These are phyloP conservation scores for Scaptomyza tumidula DNA, from an alignment of 2,888 invertebrate genomes.

Conservation along the genomic window DNA sequence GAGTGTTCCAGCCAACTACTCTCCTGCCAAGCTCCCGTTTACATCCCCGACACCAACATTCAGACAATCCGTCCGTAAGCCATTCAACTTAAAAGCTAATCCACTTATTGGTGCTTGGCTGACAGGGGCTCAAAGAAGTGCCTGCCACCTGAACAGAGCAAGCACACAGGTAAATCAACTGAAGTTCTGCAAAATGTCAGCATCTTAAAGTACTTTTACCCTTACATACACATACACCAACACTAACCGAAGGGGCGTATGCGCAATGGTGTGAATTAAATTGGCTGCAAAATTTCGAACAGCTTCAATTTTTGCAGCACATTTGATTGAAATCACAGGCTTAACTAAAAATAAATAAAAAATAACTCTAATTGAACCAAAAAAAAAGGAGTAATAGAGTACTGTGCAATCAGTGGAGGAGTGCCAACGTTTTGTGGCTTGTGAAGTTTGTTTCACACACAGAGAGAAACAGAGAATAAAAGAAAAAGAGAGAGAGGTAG, in stretches of 20 bases:
- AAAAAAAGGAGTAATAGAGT: constrained; percentile 28
- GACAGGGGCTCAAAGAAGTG: constrained; percentile 54
- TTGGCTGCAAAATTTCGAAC: constrained; percentile 28
- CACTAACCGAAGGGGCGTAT: constrained; percentile 23
- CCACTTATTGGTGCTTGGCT: constrained; percentile 64
- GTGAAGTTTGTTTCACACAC: constrained; percentile 30
- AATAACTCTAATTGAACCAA: not conserved
- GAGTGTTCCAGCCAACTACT: constrained; percentile 22
- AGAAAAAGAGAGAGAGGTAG: constrained; percentile 11
- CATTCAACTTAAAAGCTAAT: constrained; percentile 67
- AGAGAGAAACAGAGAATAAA: constrained; percentile 3
- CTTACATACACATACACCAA: not conserved
- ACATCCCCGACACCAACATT: not conserved
- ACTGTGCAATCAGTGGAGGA: constrained; percentile 52
- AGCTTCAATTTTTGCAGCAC: constrained; percentile 29
- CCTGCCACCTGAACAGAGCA: constrained; percentile 50
- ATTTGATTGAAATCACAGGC: constrained; percentile 51
- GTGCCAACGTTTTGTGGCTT: constrained; percentile 61
- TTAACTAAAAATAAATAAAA: not conserved
- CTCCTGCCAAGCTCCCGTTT: not conserved
- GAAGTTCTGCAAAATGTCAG: constrained; percentile 31
- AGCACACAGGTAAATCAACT: constrained; percentile 33
- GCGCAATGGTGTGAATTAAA: constrained; percentile 40
- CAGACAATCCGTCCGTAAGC: constrained; percentile 38
- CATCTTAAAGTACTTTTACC: constrained; percentile 37